Base-by-base conservation (phyloP, 2,113 vertebrate genomes). In the Vombatus ursinus region DNA sequence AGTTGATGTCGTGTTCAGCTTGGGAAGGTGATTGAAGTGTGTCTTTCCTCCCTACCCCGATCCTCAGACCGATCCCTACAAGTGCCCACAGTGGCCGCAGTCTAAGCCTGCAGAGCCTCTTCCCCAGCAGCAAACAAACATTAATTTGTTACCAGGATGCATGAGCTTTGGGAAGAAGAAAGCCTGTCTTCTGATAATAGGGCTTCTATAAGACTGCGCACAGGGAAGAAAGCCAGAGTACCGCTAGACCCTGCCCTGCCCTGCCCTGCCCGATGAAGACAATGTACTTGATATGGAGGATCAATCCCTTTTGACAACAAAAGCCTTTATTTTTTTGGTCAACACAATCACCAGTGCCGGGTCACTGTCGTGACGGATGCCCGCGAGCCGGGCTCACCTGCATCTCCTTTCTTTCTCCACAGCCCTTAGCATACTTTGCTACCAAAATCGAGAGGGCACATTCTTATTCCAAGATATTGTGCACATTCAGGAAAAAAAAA, bases 321-420 rank as follows among this genome's bases (percentile, higher is more conserved):
- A 28, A 28, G 23, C 23, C 53, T 54, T 93, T 93, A 94, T n/a
- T 94, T 89, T 77, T 92, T 57, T 92, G 52, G 52, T 68, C 84
- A 92, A 89, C 91, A 9, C 92, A 51, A n/a, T 61, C 23, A 89
- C 26, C 89, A 49, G 68, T 16, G 61, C 23, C 84, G 37, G 91
- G 90, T 24, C 50, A 28, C n/a, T 48, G 37, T 94, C 89, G 53
- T 90, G 47, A 24, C 49, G 51, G 92, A 52, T 77, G 25, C 50
- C 52, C 50, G 92, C n/a, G 95, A 57, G 2, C 61, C 61, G 0
- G 31, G 31, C 51, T 93, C 61, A 25, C 47, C 16, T 51, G 52
- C 91, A 10, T 93, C 51, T 94, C 53, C 50, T 91, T 94, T 53
- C 53, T 91, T 94, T 96, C 61, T 16, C 61, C 31, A 4, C 31